Percentiles rank a stretch among this genome's conserved stretches.
Evolutionary conservation across 1,140 invertebrate species (phyloP).

Genomic region (Chlorops oryzae): DNA sequence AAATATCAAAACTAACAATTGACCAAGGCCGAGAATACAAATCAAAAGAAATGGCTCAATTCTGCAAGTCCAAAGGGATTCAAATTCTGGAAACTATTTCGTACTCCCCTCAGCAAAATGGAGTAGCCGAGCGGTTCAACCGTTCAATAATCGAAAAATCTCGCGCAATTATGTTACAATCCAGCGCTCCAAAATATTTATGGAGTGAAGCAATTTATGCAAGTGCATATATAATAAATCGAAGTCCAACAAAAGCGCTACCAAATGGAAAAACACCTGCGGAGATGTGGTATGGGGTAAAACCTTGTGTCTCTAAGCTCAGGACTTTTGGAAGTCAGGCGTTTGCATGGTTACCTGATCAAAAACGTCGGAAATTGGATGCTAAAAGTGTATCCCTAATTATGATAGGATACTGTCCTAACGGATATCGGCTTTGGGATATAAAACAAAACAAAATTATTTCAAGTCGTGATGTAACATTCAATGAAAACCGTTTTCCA

Average conservation of each 20-base stretch:
- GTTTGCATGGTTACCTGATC: conserved; percentile 17
- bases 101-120: conserved; percentile 38
- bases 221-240: conserved; percentile 29
- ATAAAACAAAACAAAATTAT: conserved; percentile 24
- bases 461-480: conserved; percentile 19
- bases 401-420: conserved; percentile 23
- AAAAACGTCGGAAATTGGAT: conserved; percentile 16
- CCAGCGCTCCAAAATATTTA: conserved; percentile 20
- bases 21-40: conserved; percentile 38
- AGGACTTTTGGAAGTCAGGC: conserved; percentile 28
- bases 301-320: conserved; percentile 26
- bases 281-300: conserved; percentile 32
- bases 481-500: conserved; percentile 11
- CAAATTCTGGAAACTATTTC: conserved; percentile 22
- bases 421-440: conserved; percentile 30
- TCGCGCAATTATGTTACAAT: conserved; percentile 17
- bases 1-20: conserved; percentile 9
- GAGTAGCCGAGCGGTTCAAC: conserved; percentile 29
- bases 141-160: conserved; percentile 30
- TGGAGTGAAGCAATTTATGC: conserved; percentile 31
- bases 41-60: conserved; percentile 9
- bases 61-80: conserved; percentile 13
- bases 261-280: conserved; percentile 20
- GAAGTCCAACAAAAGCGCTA: conserved; percentile 17
- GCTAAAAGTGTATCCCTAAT: conserved; percentile 13